phyloP scores from a whole-genome alignment of 2,888 invertebrate species.

The Acrobasis suavella region DNA sequence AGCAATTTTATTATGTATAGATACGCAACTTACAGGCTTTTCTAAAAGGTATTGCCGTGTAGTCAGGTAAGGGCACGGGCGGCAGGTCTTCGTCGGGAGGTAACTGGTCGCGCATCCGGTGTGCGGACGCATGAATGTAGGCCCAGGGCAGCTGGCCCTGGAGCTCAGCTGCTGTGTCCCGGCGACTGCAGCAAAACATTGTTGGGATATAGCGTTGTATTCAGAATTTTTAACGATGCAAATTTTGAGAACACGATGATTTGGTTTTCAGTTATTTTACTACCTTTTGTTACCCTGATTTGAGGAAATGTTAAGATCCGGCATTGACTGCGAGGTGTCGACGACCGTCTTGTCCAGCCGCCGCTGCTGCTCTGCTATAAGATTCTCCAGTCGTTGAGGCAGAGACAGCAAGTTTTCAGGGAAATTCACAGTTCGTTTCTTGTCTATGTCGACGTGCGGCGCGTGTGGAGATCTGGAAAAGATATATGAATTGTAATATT shows the following conservation, averaged over 20 bases:
- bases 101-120: slow-evolving; percentile 68
- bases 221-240: too few species aligned
- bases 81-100: slow-evolving; percentile 81
- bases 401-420: slow-evolving; percentile 60
- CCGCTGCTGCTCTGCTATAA: slow-evolving; percentile 58
- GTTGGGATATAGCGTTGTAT: too few species aligned
- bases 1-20: not conserved
- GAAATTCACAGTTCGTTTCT: slow-evolving; percentile 65
- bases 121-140: slow-evolving; percentile 71
- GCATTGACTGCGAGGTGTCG: slow-evolving; percentile 63
- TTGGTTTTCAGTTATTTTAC: too few species aligned
- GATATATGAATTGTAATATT: too few species aligned
- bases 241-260: too few species aligned
- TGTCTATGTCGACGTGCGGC: slow-evolving; percentile 45
- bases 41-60: slow-evolving; percentile 71
- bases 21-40: slow-evolving; percentile 63
- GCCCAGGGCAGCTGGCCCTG: slow-evolving; percentile 84
- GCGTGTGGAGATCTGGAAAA: slow-evolving; percentile 45
- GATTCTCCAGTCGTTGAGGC: slow-evolving; percentile 59
- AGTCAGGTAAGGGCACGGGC: slow-evolving; percentile 84
- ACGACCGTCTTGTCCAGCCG: slow-evolving; percentile 55
- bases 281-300: slow-evolving; percentile 47
- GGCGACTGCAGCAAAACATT: slow-evolving; percentile 43
- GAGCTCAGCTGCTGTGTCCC: slow-evolving; percentile 71
- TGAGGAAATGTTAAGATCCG: slow-evolving; percentile 52